phyloP scores from a whole-genome alignment of 2,888 invertebrate species.

The Agrotis clavis region DNA sequence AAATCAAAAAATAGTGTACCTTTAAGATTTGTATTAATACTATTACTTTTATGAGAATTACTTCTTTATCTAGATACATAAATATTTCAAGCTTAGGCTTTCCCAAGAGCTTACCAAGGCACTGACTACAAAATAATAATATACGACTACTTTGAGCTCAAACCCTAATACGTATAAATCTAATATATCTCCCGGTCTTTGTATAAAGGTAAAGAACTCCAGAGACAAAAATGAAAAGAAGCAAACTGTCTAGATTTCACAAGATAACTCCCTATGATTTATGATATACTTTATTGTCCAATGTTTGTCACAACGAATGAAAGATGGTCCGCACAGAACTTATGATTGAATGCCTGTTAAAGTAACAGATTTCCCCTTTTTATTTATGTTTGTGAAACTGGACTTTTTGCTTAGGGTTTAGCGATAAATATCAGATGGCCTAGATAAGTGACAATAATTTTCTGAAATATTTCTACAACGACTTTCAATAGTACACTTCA shows the following conservation, averaged over 20 bases:
- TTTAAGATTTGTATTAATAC: not conserved
- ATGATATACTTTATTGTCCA: conserved; percentile 77
- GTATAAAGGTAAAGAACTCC: conserved; percentile 41
- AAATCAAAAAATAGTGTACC: not conserved
- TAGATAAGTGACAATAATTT: not conserved
- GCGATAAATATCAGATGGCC: too few species aligned
- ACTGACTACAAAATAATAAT: conserved; percentile 18
- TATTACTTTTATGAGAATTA: not conserved
- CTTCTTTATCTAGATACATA: not conserved
- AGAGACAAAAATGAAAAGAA: conserved; percentile 65
- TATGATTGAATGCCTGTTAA: conserved; percentile 67
- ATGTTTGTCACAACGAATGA: conserved; percentile 76
- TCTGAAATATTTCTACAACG: not conserved
- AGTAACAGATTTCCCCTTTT: conserved; percentile 46
- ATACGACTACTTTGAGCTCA: conserved; percentile 16
- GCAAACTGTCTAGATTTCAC: conserved; percentile 68
- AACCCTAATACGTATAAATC: conserved; percentile 37
- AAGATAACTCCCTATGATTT: conserved; percentile 78
- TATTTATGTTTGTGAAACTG: conserved; percentile 20
- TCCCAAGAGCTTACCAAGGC: conserved; percentile 1
- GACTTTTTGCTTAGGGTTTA: not conserved
- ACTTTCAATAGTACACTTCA: too few species aligned
- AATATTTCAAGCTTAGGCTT: conserved; percentile 8
- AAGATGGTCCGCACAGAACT: conserved; percentile 66
- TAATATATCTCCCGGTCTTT: conserved; percentile 27